A percentile compares a stretch with the other conserved stretches of the same genome.
Evolutionary conservation across 1,140 invertebrate genomes (phyloP).

Genomic region (Neodiprion virginianus): DNA sequence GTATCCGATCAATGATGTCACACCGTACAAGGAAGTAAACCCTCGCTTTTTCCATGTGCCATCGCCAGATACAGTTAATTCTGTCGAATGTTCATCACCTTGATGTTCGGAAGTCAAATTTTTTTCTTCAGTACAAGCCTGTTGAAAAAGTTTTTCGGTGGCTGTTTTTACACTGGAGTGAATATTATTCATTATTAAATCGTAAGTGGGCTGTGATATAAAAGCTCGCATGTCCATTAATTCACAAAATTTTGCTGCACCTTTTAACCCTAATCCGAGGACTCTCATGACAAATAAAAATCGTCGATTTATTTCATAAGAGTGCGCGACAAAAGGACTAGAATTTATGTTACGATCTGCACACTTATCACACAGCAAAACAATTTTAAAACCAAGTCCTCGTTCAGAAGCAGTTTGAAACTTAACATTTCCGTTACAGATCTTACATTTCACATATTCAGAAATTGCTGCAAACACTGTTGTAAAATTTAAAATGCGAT

Average conservation of each 20-base stretch:
- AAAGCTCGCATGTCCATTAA: constrained; percentile 14
- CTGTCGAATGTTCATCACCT: constrained; percentile 23
- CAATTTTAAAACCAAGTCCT: constrained; percentile 27
- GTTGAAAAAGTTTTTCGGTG: constrained; percentile 14
- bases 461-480: constrained; percentile 24
- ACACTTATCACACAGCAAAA: neutral
- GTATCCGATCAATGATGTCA: constrained; percentile 22
- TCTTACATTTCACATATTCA: constrained; percentile 24
- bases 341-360: too few relatives aligned
- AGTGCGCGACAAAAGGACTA: too few relatives aligned
- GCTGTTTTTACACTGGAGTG: constrained; percentile 5
- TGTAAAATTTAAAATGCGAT: constrained; percentile 27
- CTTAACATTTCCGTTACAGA: constrained; percentile 21
- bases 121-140: constrained; percentile 22
- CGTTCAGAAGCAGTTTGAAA: constrained; percentile 24
- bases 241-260: constrained; percentile 3
- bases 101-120: constrained; percentile 21
- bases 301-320: too few relatives aligned
- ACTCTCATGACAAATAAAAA: too few relatives aligned
- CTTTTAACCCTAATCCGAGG: too few relatives aligned
- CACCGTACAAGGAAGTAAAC: constrained; percentile 21
- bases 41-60: constrained; percentile 29
- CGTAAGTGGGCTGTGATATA: constrained; percentile 4
- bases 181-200: constrained; percentile 7
- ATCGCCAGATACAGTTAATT: constrained; percentile 25